Conservation (phyloP, 2,113 vertebrate genomes). For the Thamnophis sirtalis region DNA sequence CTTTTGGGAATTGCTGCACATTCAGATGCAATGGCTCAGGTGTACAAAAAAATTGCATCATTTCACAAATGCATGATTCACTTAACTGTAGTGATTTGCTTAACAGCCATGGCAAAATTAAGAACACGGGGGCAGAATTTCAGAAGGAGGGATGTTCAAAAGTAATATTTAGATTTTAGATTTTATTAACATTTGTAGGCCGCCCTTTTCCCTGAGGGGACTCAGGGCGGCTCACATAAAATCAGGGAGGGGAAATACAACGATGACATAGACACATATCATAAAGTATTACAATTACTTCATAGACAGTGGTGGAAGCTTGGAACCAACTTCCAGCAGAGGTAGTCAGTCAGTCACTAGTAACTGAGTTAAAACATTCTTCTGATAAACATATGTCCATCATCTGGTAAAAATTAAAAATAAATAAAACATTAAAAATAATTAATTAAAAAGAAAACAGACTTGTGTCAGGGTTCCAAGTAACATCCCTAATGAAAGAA, state of each 20-base stretch:
- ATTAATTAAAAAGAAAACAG: not conserved
- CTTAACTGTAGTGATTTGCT: not conserved
- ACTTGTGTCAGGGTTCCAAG: too few relatives aligned
- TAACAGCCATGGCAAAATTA: not conserved
- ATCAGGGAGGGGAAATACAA: too few relatives aligned
- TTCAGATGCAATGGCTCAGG: not conserved
- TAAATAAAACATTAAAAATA: not conserved
- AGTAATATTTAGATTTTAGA: too few relatives aligned
- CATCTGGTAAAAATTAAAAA: not conserved
- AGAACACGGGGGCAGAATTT: not conserved
- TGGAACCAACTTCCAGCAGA: not conserved
- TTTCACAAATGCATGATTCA: not conserved
- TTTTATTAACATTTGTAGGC: too few relatives aligned
- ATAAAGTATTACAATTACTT: not conserved
- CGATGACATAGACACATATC: too few relatives aligned
- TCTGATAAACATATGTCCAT: not conserved
- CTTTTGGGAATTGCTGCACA: not conserved
- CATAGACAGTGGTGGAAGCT: not conserved
- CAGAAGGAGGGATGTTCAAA: not conserved
- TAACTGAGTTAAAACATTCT: not conserved
- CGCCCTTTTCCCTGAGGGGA: too few relatives aligned
- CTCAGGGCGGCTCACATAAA: too few relatives aligned
- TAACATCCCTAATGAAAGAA: too few relatives aligned
- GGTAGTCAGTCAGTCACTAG: not conserved
- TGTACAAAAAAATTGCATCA: not conserved